Base-by-base conservation (phyloP, 2,113 vertebrate species). In the Cochlearius cochlearius region DNA sequence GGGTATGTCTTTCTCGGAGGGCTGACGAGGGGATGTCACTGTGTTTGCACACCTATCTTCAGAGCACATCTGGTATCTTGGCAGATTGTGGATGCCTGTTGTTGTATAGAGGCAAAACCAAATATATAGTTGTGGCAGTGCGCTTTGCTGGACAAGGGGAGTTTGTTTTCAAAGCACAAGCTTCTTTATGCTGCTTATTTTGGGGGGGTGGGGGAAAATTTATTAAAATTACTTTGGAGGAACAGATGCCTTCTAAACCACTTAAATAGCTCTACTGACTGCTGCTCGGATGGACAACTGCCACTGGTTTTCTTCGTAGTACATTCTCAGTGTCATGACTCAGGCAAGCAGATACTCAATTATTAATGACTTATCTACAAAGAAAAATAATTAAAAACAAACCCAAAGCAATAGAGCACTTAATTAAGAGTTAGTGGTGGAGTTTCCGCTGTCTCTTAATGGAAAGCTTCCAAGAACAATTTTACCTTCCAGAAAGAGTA, bases 361-460 rank as follows among this genome's bases (percentile, higher is more conserved):
- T 96, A 96, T 97, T 96, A 95, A 97, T 96, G 96, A 96, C 93
- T 96, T 97, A 95, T 95, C 96, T 96, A 96, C 91, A 93, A 95
- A 92, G 93, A 95, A 97, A 95, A 97, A 97, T 95, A 97, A 97
- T 95, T 96, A 95, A 88, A 96, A 96, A 88, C 94, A 91, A 96
- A 96, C 94, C 80, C 89, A 94, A 95, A 95, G 93, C 95, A 97
- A 96, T 91, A 94, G 95, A 97, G 74, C 93, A 96, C 94, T 97
- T 97, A 97, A 97, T 97, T 97, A 97, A 96, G 95, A 91, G 91
- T 91, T 96, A 82, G 94, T 94, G 81, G 93, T 91, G 50, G 89
- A 96, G 91, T 86, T 97, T 94, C 84, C 0, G 18, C 88, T 90
- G 86, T 96, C 90, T 96, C 47, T 88, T 95, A 79, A 92, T 96